Base-by-base conservation (phyloP, 1,140 invertebrate genomes). In the Hylyphantes graminicola region DNA sequence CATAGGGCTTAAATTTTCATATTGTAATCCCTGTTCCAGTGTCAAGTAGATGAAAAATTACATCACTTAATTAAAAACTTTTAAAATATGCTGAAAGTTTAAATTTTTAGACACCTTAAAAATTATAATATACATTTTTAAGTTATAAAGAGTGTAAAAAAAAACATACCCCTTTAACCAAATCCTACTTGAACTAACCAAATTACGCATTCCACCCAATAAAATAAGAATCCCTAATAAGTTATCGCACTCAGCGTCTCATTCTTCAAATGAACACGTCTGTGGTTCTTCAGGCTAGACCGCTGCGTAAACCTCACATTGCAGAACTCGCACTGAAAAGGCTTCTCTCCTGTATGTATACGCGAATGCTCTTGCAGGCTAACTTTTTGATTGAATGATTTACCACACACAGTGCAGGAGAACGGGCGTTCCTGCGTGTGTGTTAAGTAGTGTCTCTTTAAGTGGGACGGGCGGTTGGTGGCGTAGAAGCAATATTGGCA, bases 381-480 rank as follows among this genome's bases (percentile, higher is more conserved):
- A 72, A 85, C 82, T 77, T 85, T 85, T 64, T 85, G 82, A 70
- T 85, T 85, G 19, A 85, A 85, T 10, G 73, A 76, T 55, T 85
- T 85, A 12, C 82, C 82, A 68, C 82, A 85, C 10, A 85, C 74
- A 35, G 82, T 61, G 70, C 82, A 85, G n/a, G 73, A 51, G 54
- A 85, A 85, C 10, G 82, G 82, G 11, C 82, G 73, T 51, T 85
- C 82, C 53, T 77, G 73, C 35, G 82, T 85, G n/a, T 85, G 82
- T 9, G 82, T 85, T 35, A 85, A 72, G 17, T 85, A 77, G 35
- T 85, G 82, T 53, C 82, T 76, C 55, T 85, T 85, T 53, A 85
- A 70, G 53, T 85, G 82, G 15, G 73, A 76, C 13, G 74, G 73
- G 70, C 74, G 73, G 53, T 85, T 85, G 0, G 82, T 85, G 15